phyloP scores from a whole-genome alignment of 1,140 invertebrate genomes.

The Aphaenogaster rudis region DNA sequence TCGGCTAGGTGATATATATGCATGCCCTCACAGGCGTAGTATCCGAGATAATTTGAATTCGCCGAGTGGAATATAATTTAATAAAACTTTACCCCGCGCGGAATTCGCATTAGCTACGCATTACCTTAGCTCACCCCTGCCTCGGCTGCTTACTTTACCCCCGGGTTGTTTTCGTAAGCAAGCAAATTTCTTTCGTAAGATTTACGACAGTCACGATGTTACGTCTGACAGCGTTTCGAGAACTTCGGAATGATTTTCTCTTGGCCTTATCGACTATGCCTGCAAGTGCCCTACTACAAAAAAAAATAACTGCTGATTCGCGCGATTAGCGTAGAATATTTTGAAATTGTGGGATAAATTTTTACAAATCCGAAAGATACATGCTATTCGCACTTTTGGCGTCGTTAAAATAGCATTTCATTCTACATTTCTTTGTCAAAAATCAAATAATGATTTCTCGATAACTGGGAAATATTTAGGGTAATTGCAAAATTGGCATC shows the following conservation, averaged over 20 bases:
- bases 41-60: constrained; percentile 65
- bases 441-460: background rate
- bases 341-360: background rate
- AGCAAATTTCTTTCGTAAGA: constrained; percentile 53
- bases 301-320: background rate
- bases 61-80: constrained; percentile 67
- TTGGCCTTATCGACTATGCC: background rate
- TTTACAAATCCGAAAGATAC: background rate
- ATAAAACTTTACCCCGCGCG: constrained; percentile 63
- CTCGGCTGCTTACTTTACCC: constrained; percentile 46
- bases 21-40: constrained; percentile 33
- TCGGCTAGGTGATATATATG: constrained; percentile 19
- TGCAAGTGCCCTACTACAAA: background rate
- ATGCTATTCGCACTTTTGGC: background rate
- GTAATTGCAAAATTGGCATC: background rate
- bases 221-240: constrained; percentile 17
- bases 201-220: constrained; percentile 40
- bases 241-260: constrained; percentile 26
- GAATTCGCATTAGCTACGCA: constrained; percentile 63
- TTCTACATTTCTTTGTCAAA: background rate
- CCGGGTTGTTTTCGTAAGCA: constrained; percentile 39
- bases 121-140: constrained; percentile 28
- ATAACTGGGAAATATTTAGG: background rate
- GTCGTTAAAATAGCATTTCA: background rate
- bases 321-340: background rate